phyloP scores from a whole-genome alignment of 2,797 vertebrate genomes.

The Clarias fuscus region DNA sequence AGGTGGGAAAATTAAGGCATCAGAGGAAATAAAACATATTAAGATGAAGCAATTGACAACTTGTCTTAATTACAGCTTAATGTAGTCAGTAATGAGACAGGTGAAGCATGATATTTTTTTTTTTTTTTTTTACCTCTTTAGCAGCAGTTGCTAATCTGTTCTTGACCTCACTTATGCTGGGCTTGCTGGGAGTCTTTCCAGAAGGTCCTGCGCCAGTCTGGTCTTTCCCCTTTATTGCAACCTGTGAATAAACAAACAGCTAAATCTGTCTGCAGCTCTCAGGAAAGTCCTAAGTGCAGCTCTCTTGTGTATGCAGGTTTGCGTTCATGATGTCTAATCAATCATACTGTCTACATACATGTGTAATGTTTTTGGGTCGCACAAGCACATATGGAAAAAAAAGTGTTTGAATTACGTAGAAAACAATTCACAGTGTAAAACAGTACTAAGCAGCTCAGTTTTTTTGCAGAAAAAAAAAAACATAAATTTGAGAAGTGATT shows the following conservation, averaged over 20 bases:
- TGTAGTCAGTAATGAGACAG: slow-evolving; percentile 13
- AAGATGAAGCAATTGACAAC: slow-evolving; percentile 15
- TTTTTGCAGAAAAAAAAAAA: not conserved
- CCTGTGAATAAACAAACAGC: slow-evolving; percentile 60
- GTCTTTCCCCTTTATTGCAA: slow-evolving; percentile 67
- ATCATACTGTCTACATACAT: not conserved
- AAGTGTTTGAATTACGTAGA: not conserved
- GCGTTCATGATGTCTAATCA: not conserved
- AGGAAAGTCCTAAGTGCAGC: slow-evolving; percentile 9
- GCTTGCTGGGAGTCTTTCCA: slow-evolving; percentile 63
- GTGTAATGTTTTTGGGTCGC: not conserved
- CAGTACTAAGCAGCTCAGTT: not conserved
- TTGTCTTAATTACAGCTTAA: slow-evolving; percentile 38
- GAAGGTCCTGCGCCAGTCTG: slow-evolving; percentile 69
- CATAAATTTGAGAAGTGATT: slow-evolving; percentile 12
- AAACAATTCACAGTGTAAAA: not conserved
- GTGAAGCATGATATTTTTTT: not conserved
- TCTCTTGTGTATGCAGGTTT: slow-evolving; percentile 10
- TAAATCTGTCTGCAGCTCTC: slow-evolving; percentile 13
- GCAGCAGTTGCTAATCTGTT: slow-evolving; percentile 71
- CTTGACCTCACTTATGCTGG: slow-evolving; percentile 70
- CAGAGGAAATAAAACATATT: slow-evolving; percentile 24
- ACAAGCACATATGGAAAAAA: not conserved
- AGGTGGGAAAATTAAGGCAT: not conserved
- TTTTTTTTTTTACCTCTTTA: slow-evolving; percentile 69